Conservation (phyloP, 2,797 vertebrate species). For the Silurus lanzhouensis region DNA sequence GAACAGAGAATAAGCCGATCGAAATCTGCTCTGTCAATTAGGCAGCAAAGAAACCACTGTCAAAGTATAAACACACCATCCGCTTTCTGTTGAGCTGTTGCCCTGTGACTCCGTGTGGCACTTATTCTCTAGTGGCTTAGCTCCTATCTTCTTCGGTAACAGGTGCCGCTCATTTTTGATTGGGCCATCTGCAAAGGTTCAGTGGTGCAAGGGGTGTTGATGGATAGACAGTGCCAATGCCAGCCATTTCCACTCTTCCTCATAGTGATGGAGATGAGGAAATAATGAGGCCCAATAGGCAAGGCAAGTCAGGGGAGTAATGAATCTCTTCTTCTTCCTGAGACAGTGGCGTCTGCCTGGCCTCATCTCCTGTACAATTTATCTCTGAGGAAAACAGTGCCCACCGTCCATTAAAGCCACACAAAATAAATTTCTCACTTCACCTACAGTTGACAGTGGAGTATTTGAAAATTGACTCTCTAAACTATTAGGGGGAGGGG, state of each 20-base stretch:
- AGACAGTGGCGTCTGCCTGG: slow-evolving; percentile 69
- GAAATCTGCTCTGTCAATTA: background rate
- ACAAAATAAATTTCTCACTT: slow-evolving; percentile 56
- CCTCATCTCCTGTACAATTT: slow-evolving; percentile 64
- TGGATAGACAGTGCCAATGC: slow-evolving; percentile 62
- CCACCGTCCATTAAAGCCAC: slow-evolving; percentile 62
- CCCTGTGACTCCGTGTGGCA: slow-evolving; percentile 16
- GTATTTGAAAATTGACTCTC: slow-evolving; percentile 4
- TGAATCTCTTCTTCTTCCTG: slow-evolving; percentile 71
- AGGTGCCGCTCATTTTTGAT: slow-evolving; percentile 48
- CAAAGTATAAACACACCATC: slow-evolving; percentile 23
- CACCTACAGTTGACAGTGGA: slow-evolving; percentile 13
- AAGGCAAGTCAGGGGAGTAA: slow-evolving; percentile 57
- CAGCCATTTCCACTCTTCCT: slow-evolving; percentile 61
- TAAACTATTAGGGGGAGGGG: background rate
- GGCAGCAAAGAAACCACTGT: slow-evolving; percentile 5
- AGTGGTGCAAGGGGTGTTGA: slow-evolving; percentile 44
- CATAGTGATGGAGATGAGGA: slow-evolving; percentile 63
- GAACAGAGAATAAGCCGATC: background rate
- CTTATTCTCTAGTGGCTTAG: slow-evolving; percentile 12
- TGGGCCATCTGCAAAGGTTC: slow-evolving; percentile 20
- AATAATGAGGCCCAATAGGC: slow-evolving; percentile 67
- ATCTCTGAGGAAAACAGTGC: slow-evolving; percentile 70
- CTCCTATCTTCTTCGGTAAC: slow-evolving; percentile 39
- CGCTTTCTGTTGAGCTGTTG: background rate